Percentiles rank a stretch among this genome's conserved stretches.
Conservation (phyloP, 2,113 vertebrate species). For the Phasianus colchicus region DNA sequence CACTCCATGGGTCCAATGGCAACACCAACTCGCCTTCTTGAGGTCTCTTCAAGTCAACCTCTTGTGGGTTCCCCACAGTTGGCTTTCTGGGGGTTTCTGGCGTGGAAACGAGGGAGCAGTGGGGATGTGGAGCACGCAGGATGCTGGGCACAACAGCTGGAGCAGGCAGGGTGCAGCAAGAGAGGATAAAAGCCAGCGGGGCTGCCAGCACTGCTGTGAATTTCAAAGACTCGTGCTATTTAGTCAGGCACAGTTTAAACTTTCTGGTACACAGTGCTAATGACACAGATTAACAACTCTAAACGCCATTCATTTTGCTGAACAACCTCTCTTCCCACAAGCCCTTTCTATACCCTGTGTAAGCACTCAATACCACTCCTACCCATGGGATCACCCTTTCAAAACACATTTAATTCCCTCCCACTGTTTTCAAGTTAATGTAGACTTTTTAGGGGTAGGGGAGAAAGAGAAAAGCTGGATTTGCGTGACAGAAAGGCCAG, state of each 20-base stretch:
- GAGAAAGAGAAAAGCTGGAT: not conserved
- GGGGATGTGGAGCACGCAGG: not conserved
- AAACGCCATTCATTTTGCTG: not conserved
- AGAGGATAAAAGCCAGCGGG: conserved; percentile 57
- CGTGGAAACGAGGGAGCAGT: not conserved
- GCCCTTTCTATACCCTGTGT: not conserved
- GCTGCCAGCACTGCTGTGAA: conserved; percentile 47
- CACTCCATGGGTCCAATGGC: not conserved
- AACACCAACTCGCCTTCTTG: conserved; percentile 7
- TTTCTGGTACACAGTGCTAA: conserved; percentile 29
- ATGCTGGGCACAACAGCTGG: conserved; percentile 36
- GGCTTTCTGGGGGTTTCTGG: conserved; percentile 37
- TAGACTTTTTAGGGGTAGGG: not conserved
- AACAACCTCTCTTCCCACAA: conserved; percentile 1
- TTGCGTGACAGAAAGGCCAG: not conserved
- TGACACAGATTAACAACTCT: conserved; percentile 14
- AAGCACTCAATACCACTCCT: not conserved
- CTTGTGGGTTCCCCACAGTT: conserved; percentile 2
- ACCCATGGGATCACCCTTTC: not conserved
- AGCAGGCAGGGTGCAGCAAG: not conserved
- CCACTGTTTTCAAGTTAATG: conserved; percentile 11
- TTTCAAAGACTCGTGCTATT: conserved; percentile 66
- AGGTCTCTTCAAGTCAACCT: conserved; percentile 36
- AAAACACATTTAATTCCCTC: not conserved
- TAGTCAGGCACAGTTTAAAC: conserved; percentile 53